phyloP scores from a whole-genome alignment of 2,797 vertebrate species.

The Phrynocephalus forsythii region DNA sequence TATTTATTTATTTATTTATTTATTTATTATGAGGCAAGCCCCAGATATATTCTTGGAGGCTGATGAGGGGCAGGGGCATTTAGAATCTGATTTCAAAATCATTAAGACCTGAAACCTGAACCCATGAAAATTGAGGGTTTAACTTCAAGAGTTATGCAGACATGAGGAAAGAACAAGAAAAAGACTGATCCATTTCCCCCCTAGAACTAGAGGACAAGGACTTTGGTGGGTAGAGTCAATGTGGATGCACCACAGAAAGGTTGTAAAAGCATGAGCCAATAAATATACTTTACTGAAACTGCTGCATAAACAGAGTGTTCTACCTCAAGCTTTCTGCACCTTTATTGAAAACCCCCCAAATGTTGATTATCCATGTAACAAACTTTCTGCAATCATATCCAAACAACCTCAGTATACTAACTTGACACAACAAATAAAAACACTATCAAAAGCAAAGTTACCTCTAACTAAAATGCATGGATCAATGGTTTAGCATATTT shows the following conservation, averaged over 20 bases:
- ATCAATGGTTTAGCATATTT: background rate
- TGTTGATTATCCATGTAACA: too few relatives aligned
- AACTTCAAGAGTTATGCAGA: background rate
- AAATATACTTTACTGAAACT: background rate
- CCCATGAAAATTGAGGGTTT: background rate
- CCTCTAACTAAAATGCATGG: background rate
- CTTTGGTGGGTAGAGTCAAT: background rate
- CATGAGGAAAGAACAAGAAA: background rate
- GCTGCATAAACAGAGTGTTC: background rate
- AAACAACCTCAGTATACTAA: conserved; percentile 52
- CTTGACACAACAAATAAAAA: conserved; percentile 42
- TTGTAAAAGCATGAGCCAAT: background rate
- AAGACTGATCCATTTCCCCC: too few relatives aligned
- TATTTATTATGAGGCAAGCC: background rate
- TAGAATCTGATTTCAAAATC: background rate
- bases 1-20: too few relatives aligned
- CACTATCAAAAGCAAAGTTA: conserved; percentile 11
- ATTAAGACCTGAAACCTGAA: background rate
- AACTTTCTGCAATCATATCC: too few relatives aligned
- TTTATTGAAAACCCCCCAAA: background rate
- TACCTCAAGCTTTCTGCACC: background rate
- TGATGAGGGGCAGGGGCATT: background rate
- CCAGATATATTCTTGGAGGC: background rate
- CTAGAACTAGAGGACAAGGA: background rate
- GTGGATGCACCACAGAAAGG: background rate